Evolutionary conservation across 2,888 invertebrate genomes (phyloP).

Genomic region (Ectemnius cavifrons): DNA sequence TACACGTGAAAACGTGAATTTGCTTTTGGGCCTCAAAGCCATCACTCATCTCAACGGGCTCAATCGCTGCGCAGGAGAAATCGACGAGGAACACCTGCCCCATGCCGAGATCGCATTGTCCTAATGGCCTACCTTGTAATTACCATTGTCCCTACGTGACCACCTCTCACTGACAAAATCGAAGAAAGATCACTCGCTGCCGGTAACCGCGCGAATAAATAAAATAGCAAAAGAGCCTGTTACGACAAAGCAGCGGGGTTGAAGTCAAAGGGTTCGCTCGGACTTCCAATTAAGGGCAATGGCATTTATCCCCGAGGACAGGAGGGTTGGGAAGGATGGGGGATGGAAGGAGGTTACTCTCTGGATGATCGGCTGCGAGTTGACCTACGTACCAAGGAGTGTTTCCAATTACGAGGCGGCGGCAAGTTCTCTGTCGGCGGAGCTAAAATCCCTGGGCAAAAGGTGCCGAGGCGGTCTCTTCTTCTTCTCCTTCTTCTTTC

Average conservation of each 20-base stretch:
- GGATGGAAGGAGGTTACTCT: slow-evolving; percentile 9
- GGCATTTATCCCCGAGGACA: neutral
- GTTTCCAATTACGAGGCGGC: slow-evolving; percentile 52
- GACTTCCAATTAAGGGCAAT: slow-evolving; percentile 3
- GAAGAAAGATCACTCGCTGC: slow-evolving; percentile 22
- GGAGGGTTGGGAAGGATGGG: neutral
- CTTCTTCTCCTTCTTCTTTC: slow-evolving; percentile 20
- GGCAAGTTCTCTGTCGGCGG: slow-evolving; percentile 27
- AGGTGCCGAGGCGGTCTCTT: slow-evolving; percentile 31
- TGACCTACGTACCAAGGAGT: slow-evolving; percentile 28
- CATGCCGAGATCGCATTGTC: slow-evolving; percentile 65
- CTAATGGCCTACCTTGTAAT: slow-evolving; percentile 67
- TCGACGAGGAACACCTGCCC: slow-evolving; percentile 63
- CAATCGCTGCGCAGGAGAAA: slow-evolving; percentile 41
- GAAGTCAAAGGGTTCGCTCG: neutral
- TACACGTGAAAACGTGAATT: slow-evolving; percentile 3
- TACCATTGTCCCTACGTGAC: slow-evolving; percentile 64
- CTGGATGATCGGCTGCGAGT: slow-evolving; percentile 4
- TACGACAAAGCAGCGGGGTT: neutral
- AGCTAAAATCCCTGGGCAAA: slow-evolving; percentile 33
- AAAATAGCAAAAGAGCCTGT: neutral
- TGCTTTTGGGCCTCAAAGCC: slow-evolving; percentile 43
- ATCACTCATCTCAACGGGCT: slow-evolving; percentile 43
- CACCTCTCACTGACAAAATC: slow-evolving; percentile 50
- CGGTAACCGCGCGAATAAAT: neutral